Percentiles rank a stretch among this genome's conserved stretches.
phyloP scores from a whole-genome alignment of 2,888 invertebrate genomes.

The Erpobdella octoculata region DNA sequence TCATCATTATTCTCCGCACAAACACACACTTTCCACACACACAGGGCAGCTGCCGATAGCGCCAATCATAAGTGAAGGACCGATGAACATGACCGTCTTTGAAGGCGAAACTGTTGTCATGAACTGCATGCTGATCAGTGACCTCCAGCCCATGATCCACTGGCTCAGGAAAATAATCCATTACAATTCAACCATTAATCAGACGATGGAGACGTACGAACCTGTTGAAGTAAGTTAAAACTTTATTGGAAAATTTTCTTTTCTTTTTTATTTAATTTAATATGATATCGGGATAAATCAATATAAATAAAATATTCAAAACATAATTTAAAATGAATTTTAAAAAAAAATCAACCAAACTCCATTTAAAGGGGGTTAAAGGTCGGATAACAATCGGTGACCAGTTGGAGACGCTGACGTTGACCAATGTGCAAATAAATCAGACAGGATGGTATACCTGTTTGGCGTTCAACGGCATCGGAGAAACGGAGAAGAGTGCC shows the following conservation, averaged over 20 bases:
- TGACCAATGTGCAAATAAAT: conserved; percentile 1
- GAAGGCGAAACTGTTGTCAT: conserved; percentile 29
- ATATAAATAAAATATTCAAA: neutral
- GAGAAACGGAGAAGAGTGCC: neutral
- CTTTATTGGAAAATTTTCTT: too few relatives aligned
- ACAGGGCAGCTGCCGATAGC: conserved; percentile 17
- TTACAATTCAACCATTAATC: too few relatives aligned
- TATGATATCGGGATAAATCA: neutral
- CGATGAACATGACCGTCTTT: conserved; percentile 27
- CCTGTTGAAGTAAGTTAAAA: too few relatives aligned
- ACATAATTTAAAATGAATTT: neutral
- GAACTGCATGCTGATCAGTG: conserved; percentile 31
- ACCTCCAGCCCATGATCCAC: conserved; percentile 25
- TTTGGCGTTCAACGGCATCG: conserved; percentile 9
- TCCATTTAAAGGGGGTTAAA: neutral
- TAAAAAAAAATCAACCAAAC: too few relatives aligned
- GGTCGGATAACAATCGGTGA: neutral
- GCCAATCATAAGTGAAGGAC: conserved; percentile 31
- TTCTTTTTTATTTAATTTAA: too few relatives aligned
- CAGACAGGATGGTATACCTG: conserved; percentile 30
- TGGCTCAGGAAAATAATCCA: too few relatives aligned
- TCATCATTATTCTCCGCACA: neutral
- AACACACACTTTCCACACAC: neutral
- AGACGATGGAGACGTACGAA: too few relatives aligned
- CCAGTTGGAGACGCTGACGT: neutral